Base-by-base conservation (phyloP, 2,797 vertebrate genomes). In the Rhabdomys pumilio region DNA sequence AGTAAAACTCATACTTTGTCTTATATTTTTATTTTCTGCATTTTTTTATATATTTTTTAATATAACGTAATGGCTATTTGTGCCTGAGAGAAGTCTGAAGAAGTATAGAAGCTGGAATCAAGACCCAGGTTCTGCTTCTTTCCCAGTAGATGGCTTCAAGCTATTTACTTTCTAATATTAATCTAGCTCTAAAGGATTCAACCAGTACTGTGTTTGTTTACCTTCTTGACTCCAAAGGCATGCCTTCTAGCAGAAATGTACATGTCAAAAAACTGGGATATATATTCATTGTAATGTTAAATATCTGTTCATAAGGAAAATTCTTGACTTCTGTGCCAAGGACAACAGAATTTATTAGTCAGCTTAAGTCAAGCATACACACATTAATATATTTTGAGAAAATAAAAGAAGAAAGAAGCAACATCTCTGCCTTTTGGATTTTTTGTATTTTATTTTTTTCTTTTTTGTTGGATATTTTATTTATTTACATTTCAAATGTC, bases 251-350 rank as follows among this genome's bases (percentile, higher is more conserved):
- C 91, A 85, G 85, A 95, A 94, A 96, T 85, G 53, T 41, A 90
- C 79, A 95, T 63, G 93, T 86, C 44, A 67, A 61, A 95, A 96
- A 93, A 9, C 59, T 34, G 20, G 75, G 31, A 86, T 6, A 61
- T 81, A 3, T 44, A 65, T 89, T 80, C 15, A 91, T 89, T 85
- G 93, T 96, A 94, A 65, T 94, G 65, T 91, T 96, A 96, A 97
- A 77, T 13, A 61, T 19, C 75, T 65, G 11, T 83, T 89, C 87
- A 31, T 76, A 92, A 82, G n/a, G 14, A 91, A 85, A 50, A 84
- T 94, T 90, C 53, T 94, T 94, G 20, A 38, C 11, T 67, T 13
- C 24, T 95, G 20, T 38, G 55, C 57, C n/a, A 57, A 96, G 22
- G 55, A 82, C 31, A 77, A 67, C 17, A 76, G 26, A 69, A 26